Percentiles rank a stretch among this genome's conserved stretches.
phyloP scores from a whole-genome alignment of 2,888 invertebrate genomes.

The Nephrotoma flavescens region DNA sequence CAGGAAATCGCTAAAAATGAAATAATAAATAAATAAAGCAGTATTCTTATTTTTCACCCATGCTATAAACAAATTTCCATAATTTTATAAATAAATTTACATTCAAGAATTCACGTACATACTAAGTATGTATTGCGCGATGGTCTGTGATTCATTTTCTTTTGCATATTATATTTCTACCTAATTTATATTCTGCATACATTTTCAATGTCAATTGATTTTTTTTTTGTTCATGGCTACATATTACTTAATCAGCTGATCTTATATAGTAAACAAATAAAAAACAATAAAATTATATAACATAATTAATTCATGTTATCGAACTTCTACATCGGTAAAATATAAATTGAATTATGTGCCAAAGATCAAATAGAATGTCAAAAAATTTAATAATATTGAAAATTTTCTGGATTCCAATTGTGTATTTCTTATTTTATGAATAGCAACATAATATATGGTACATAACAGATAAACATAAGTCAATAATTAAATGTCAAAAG shows the following conservation, averaged over 20 bases:
- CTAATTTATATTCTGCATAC: background rate
- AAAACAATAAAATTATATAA: background rate
- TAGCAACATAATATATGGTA: background rate
- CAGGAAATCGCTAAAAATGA: too few species aligned
- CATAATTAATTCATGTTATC: background rate
- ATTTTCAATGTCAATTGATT: background rate
- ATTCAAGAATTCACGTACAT: too few species aligned
- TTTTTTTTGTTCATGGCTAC: background rate
- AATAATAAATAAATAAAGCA: too few species aligned
- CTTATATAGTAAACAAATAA: background rate
- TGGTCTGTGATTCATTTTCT: background rate
- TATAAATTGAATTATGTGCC: background rate
- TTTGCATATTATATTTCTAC: background rate
- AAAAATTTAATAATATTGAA: background rate
- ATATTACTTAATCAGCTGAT: background rate
- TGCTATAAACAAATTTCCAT: too few species aligned
- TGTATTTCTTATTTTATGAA: background rate
- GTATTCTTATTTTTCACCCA: too few species aligned
- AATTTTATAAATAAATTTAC: too few species aligned
- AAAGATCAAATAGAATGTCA: background rate
- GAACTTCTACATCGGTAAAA: background rate
- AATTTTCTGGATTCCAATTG: background rate
- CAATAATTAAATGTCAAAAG: background rate
- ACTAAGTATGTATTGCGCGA: background rate
- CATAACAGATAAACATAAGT: background rate